Evolutionary conservation across 1,140 invertebrate species (phyloP).

Genomic region (Drosophila santomea): DNA sequence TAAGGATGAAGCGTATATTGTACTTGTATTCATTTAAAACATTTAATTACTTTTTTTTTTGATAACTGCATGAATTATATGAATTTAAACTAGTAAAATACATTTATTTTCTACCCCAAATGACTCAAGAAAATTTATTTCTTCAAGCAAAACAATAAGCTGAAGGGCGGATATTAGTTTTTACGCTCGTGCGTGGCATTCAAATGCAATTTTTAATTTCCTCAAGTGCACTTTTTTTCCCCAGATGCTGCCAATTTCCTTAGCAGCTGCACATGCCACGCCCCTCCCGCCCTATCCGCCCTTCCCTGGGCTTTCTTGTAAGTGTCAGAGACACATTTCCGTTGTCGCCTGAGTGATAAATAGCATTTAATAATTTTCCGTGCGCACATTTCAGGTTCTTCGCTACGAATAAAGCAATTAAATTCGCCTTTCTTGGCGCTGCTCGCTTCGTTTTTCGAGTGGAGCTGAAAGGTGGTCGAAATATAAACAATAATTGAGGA

Average conservation of each 20-base stretch:
- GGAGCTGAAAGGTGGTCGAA: background rate
- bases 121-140: slow-evolving; percentile 6
- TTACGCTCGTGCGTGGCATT: slow-evolving; percentile 75
- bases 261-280: slow-evolving; percentile 53
- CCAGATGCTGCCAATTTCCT: slow-evolving; percentile 71
- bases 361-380: slow-evolving; percentile 66
- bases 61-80: background rate
- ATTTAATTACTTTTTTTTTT: slow-evolving; percentile 2
- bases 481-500: slow-evolving; percentile 9
- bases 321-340: slow-evolving; percentile 65
- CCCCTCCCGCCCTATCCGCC: background rate
- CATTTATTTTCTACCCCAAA: background rate
- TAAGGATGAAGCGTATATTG: slow-evolving; percentile 2
- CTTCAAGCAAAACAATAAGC: slow-evolving; percentile 33
- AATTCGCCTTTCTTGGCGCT: slow-evolving; percentile 11
- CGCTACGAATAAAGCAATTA: slow-evolving; percentile 42
- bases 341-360: slow-evolving; percentile 65
- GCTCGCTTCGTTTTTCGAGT: background rate
- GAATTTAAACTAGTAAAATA: background rate
- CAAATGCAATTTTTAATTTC: slow-evolving; percentile 77
- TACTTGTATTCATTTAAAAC: slow-evolving; percentile 6
- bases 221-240: slow-evolving; percentile 62
- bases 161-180: slow-evolving; percentile 72
- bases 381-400: slow-evolving; percentile 15
- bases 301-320: slow-evolving; percentile 35